Evolutionary conservation across 2,797 vertebrate genomes (phyloP).

Genomic region (Erpetoichthys calabaricus): DNA sequence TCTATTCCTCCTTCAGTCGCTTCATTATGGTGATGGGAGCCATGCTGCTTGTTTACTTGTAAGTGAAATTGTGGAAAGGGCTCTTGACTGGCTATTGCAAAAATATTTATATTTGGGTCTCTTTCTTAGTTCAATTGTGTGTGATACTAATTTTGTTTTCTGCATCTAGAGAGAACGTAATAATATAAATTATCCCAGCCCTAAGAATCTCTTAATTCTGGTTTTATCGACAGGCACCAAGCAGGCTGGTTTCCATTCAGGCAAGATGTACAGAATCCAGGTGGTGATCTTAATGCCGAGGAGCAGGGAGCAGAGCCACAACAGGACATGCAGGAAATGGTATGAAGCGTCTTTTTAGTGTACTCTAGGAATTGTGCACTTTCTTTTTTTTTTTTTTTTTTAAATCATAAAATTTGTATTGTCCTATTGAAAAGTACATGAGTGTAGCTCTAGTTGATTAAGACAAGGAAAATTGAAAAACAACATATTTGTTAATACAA

Average conservation of each 20-base stretch:
- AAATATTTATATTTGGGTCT: no score
- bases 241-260: constrained; percentile 90
- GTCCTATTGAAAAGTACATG: no score
- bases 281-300: constrained; percentile 53
- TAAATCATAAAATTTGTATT: no score
- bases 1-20: constrained; percentile 89
- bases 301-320: constrained; percentile 57
- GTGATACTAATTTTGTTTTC: no score
- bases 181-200: no score
- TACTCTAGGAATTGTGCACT: no score
- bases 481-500: no score
- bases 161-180: no score
- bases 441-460: no score
- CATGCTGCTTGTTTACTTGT: constrained; percentile 90
- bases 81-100: not conserved
- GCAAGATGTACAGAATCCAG: constrained; percentile 66
- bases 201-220: not conserved
- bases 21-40: constrained; percentile 90
- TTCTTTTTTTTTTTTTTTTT: no score
- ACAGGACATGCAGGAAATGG: constrained; percentile 78
- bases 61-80: constrained; percentile 41
- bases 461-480: no score
- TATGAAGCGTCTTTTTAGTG: constrained; percentile 27
- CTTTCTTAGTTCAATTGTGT: no score
- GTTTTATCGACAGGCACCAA: constrained; percentile 58